phyloP scores from a whole-genome alignment of 1,140 invertebrate species.

The Argopecten irradians region DNA sequence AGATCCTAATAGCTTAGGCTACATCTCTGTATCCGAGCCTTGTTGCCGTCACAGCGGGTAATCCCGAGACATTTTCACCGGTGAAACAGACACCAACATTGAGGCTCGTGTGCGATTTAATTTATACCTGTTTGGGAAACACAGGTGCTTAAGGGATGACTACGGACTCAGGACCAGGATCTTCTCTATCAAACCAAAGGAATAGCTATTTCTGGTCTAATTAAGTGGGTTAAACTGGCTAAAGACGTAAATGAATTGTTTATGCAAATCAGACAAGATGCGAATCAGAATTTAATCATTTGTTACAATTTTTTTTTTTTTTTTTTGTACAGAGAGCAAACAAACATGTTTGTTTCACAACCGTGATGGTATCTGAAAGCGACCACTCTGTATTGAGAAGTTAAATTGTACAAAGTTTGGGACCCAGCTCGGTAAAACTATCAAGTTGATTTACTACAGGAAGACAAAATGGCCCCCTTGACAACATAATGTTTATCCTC shows the following conservation, averaged over 20 bases:
- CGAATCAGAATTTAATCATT: background rate
- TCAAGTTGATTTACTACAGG: constrained; percentile 12
- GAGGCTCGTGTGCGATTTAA: background rate
- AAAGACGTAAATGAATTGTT: background rate
- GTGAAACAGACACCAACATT: background rate
- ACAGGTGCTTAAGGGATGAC: background rate
- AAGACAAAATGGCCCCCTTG: constrained; percentile 25
- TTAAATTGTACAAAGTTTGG: background rate
- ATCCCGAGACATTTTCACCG: background rate
- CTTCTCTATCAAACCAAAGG: background rate
- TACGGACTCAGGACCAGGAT: too few relatives aligned
- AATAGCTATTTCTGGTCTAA: background rate
- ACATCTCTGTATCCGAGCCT: background rate
- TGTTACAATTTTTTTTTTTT: background rate
- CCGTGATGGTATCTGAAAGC: background rate
- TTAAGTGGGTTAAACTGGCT: background rate
- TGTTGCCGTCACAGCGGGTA: background rate
- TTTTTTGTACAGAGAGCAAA: background rate
- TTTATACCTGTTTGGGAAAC: background rate
- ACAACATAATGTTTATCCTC: constrained; percentile 39
- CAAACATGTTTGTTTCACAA: background rate
- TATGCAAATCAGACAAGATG: background rate
- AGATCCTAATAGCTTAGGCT: background rate
- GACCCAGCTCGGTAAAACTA: background rate
- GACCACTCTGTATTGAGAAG: background rate